Percentiles rank a stretch among this genome's conserved stretches.
Evolutionary conservation across 2,113 vertebrate species (phyloP).

Genomic region (Cryptomyrus ogoouensis): DNA sequence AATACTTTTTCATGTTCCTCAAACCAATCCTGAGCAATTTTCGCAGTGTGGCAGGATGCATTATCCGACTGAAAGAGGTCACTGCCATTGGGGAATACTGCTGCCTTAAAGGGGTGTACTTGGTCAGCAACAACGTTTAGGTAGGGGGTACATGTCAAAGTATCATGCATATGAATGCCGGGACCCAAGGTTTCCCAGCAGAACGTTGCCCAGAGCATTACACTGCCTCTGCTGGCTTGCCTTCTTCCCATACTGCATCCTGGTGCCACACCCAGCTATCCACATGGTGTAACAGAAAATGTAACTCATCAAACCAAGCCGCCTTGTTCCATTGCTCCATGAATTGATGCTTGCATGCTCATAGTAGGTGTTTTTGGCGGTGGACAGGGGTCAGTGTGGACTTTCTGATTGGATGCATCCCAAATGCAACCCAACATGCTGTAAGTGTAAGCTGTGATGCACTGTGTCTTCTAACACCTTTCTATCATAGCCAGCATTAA

Average conservation of each 20-base stretch:
- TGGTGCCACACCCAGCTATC: not conserved
- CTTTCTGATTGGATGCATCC: not conserved
- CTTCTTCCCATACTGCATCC: not conserved
- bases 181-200: not conserved
- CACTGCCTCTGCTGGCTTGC: not conserved
- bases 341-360: not conserved
- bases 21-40: not conserved
- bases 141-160: not conserved
- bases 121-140: not conserved
- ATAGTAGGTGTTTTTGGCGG: not conserved
- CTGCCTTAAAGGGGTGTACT: not conserved
- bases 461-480: not conserved
- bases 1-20: not conserved
- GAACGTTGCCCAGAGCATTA: not conserved
- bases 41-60: not conserved
- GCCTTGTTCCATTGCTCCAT: not conserved
- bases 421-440: not conserved
- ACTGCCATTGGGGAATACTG: not conserved
- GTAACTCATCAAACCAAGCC: not conserved
- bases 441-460: too few relatives aligned
- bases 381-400: not conserved
- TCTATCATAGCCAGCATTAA: not conserved
- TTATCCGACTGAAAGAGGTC: not conserved
- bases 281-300: not conserved
- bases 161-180: not conserved